Evolutionary conservation across 2,888 invertebrate genomes (phyloP).

Genomic region (Arge pagana): DNA sequence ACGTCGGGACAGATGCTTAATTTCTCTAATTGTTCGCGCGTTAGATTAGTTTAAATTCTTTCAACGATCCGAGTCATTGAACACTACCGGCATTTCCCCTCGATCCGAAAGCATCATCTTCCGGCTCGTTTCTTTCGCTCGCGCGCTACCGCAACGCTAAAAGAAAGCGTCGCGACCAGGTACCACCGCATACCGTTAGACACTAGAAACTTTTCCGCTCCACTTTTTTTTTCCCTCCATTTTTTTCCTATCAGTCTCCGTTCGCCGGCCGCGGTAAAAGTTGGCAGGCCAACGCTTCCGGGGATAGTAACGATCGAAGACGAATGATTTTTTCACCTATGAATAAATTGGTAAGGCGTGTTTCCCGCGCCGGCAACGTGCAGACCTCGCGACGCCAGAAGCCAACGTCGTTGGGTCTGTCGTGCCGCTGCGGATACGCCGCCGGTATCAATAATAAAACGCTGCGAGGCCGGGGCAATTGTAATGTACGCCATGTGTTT

Average conservation of each 20-base stretch:
- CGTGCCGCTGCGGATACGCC: too few relatives aligned
- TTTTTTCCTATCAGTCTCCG: slow-evolving; percentile 9
- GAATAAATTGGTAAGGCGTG: slow-evolving; percentile 10
- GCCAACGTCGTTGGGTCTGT: too few relatives aligned
- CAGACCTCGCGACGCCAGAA: slow-evolving; percentile 17
- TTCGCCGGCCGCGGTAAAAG: slow-evolving; percentile 14
- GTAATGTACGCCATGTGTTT: slow-evolving; percentile 36
- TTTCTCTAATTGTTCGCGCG: slow-evolving; percentile 15
- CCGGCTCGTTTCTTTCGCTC: background rate
- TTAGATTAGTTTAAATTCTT: slow-evolving; percentile 5
- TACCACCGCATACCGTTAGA: too few relatives aligned
- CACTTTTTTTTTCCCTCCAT: slow-evolving; percentile 10
- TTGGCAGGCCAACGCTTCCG: too few relatives aligned
- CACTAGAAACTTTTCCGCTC: slow-evolving; percentile 2
- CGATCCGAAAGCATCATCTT: too few relatives aligned
- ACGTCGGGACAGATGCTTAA: slow-evolving; percentile 12
- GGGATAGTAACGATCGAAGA: slow-evolving; percentile 27
- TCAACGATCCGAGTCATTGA: background rate
- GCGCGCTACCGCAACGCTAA: background rate
- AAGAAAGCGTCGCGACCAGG: too few relatives aligned
- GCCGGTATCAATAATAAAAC: slow-evolving; percentile 48
- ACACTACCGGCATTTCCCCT: too few relatives aligned
- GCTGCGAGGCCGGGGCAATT: slow-evolving; percentile 53
- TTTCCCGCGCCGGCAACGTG: background rate
- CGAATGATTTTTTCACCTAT: slow-evolving; percentile 24